Conservation (phyloP, 1,140 invertebrate genomes). For the Carposina sasakii region DNA sequence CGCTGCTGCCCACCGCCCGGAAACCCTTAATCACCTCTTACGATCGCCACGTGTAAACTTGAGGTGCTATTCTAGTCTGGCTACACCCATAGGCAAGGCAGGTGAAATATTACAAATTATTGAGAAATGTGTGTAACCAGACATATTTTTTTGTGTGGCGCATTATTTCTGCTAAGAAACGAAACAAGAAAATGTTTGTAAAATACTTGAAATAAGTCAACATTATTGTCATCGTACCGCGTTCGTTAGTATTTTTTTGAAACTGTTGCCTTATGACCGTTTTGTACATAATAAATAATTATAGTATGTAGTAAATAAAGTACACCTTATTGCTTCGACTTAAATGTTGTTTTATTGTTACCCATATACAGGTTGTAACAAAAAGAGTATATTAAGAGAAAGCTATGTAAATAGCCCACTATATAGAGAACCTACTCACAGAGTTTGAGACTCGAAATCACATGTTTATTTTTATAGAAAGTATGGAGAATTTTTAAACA, state of each 20-base stretch:
- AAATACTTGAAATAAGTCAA: slow-evolving; percentile 28
- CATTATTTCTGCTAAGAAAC: slow-evolving; percentile 28
- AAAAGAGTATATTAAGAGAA: too few relatives aligned
- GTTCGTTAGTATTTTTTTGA: slow-evolving; percentile 57
- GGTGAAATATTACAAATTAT: background rate
- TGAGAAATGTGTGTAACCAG: slow-evolving; percentile 15
- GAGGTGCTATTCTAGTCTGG: too few relatives aligned
- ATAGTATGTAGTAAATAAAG: slow-evolving; percentile 62
- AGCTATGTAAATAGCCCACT: too few relatives aligned
- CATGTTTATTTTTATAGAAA: too few relatives aligned
- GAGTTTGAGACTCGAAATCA: too few relatives aligned
- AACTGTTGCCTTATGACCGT: slow-evolving; percentile 69
- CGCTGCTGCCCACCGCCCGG: too few relatives aligned
- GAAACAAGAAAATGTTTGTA: slow-evolving; percentile 30
- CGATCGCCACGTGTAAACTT: too few relatives aligned
- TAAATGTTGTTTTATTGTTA: slow-evolving; percentile 46
- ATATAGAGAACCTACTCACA: too few relatives aligned
- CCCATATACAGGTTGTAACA: too few relatives aligned
- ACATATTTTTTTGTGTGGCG: slow-evolving; percentile 20
- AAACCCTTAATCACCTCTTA: too few relatives aligned
- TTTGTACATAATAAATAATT: slow-evolving; percentile 68
- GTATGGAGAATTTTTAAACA: too few relatives aligned
- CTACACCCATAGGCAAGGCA: too few relatives aligned
- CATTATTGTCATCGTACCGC: slow-evolving; percentile 34
- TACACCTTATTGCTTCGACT: slow-evolving; percentile 67